These are phyloP conservation scores for Phasia obesa DNA, from an alignment of 2,888 invertebrate genomes.

Conservation along the genomic window DNA sequence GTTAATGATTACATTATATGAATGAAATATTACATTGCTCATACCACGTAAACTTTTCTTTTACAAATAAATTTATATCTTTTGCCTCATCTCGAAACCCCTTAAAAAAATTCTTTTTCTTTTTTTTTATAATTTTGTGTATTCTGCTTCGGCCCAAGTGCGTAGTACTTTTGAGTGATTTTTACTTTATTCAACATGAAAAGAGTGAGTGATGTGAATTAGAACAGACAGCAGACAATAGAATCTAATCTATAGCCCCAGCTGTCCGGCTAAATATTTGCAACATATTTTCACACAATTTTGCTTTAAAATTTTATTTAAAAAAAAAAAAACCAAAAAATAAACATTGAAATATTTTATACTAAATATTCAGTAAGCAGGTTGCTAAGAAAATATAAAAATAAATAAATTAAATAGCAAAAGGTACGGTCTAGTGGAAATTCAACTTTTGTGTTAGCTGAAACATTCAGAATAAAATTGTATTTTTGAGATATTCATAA, in stretches of 20 bases:
- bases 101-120: not conserved
- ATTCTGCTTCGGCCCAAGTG: conserved; percentile 27
- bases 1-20: conserved; percentile 57
- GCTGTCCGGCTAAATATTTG: conserved; percentile 39
- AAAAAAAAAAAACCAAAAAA: conserved; percentile 18
- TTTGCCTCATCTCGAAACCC: not conserved
- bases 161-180: conserved; percentile 12
- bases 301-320: not conserved
- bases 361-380: not conserved
- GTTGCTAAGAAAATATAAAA: conserved; percentile 24
- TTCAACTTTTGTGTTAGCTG: not conserved
- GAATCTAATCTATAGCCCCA: conserved; percentile 48
- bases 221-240: conserved; percentile 45
- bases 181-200: not conserved
- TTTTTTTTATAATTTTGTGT: conserved; percentile 20
- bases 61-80: conserved; percentile 34
- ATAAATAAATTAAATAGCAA: conserved; percentile 6
- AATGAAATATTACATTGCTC: conserved; percentile 15
- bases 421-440: conserved; percentile 31
- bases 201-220: conserved; percentile 48
- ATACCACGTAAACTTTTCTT: conserved; percentile 14
- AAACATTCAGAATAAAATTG: too few relatives aligned
- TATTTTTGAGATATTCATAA: too few relatives aligned
- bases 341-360: not conserved
- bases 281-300: conserved; percentile 44